These are phyloP conservation scores for Pinna nobilis DNA, from an alignment of 1,140 invertebrate species.

Conservation along the genomic window DNA sequence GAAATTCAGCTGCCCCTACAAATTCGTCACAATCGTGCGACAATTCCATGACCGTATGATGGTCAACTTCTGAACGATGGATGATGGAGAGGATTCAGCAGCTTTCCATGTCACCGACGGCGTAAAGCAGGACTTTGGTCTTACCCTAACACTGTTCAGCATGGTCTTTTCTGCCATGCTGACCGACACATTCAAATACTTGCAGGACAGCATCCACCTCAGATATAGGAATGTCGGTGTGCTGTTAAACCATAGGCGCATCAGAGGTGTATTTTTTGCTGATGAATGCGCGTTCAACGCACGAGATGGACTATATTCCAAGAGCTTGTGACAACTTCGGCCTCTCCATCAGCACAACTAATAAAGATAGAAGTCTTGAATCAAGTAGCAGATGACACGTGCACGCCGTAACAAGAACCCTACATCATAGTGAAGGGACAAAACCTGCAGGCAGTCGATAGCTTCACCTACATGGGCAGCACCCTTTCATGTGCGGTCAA, in stretches of 20 bases:
- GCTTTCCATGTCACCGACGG: background rate
- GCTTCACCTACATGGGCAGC: slow-evolving; percentile 33
- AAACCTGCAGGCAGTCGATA: background rate
- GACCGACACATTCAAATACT: background rate
- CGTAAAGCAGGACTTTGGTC: slow-evolving; percentile 14
- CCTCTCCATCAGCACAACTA: no score
- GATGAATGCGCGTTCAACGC: slow-evolving; percentile 24
- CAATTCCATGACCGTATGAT: no score
- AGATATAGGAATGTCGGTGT: background rate
- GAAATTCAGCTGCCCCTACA: background rate
- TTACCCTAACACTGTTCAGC: slow-evolving; percentile 5
- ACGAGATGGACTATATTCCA: no score
- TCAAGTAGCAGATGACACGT: no score
- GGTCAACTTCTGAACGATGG: no score
- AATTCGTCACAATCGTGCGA: background rate
- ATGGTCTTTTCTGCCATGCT: background rate
- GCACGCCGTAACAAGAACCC: slow-evolving; percentile 5
- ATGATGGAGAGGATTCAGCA: no score
- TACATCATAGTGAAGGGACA: slow-evolving; percentile 3
- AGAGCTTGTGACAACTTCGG: no score
- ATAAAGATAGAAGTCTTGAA: no score
- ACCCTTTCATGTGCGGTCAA: background rate
- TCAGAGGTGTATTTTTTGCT: background rate
- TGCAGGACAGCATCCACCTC: background rate
- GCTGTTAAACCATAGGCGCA: slow-evolving; percentile 2